Evolutionary conservation across 2,797 vertebrate species (phyloP), one percentile per base, ranked within the genome.

Genomic region (Huso huso): DNA sequence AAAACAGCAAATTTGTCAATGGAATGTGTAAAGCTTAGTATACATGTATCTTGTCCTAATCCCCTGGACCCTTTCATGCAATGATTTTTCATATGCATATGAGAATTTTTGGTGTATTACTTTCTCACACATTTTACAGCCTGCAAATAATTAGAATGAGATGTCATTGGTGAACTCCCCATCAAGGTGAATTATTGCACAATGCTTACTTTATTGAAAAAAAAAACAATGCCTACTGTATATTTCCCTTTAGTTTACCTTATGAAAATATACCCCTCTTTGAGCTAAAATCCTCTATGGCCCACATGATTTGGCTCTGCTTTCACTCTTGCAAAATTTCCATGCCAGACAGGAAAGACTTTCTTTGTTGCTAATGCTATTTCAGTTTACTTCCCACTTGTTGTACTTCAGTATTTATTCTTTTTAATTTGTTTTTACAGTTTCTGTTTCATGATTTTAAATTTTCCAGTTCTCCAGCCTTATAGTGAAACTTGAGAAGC

Each of bases 1-100:
- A 85, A 85, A 92, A 87, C 77, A 78, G 84, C 81, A 89, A 89
- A 89, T 91, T 88, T 94, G 89, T 93, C 90, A 92, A 78, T 79
- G 86, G 89, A 90, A 92, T 89, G 88, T 86, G 85, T 81, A 78
- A 87, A 86, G 86, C 87, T 82, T 84, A 86, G 87, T 85, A 85
- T 87, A 86, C 88, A 90, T 92, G 86, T 87, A 85, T 87, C 86
- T 83, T 80, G 84, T 85, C 82, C 79, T 83, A 78, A 87, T 81
- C 82, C 82, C 74, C 65, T 67, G 74, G 79, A 71, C 79, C 71
- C 79, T 77, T 86, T 83, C 75, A 81, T 75, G 71, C 72, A 71
- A 77, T 80, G 68, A 89, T 91, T 88, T 91, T 90, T 90, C 87
- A 90, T 83, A 87, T 84, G 82, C 82, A 85, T 86, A 82, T 86